phyloP scores from a whole-genome alignment of 2,888 invertebrate species.

The Stenotaenia linearis region DNA sequence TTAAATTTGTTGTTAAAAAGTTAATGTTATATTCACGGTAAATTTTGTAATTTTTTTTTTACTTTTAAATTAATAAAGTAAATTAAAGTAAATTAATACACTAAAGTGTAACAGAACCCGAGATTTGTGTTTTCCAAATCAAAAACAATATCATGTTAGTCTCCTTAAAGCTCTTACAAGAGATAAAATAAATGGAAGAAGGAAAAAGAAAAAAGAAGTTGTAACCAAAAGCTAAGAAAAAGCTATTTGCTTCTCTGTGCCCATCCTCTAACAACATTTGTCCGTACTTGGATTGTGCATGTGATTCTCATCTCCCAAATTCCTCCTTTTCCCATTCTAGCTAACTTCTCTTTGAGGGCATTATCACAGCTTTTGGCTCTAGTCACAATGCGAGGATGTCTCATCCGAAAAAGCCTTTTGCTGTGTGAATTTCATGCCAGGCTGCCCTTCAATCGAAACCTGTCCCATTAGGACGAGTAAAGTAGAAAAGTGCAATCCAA shows the following conservation, averaged over 20 bases:
- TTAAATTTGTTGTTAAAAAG: too few relatives aligned
- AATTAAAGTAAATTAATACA: too few relatives aligned
- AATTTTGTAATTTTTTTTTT: too few relatives aligned
- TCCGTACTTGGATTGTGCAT: background rate
- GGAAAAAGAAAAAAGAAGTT: background rate
- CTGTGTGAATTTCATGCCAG: conserved; percentile 23
- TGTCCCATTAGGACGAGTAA: conserved; percentile 23
- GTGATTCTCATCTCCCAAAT: conserved; percentile 20
- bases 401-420: conserved; percentile 26
- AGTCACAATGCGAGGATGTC: conserved; percentile 24
- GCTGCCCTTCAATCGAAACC: conserved; percentile 24
- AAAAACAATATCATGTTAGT: background rate
- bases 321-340: conserved; percentile 22
- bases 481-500: conserved; percentile 20
- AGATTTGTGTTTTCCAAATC: background rate
- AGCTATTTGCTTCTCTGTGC: background rate
- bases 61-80: too few relatives aligned
- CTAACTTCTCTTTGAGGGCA: conserved; percentile 26
- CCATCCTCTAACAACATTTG: conserved; percentile 10
- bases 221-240: background rate
- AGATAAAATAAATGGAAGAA: background rate
- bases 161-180: background rate
- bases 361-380: conserved; percentile 23
- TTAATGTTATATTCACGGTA: too few relatives aligned
- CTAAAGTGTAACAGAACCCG: too few relatives aligned